phyloP scores from a whole-genome alignment of 2,888 invertebrate species.

The Morinoia aosen region DNA sequence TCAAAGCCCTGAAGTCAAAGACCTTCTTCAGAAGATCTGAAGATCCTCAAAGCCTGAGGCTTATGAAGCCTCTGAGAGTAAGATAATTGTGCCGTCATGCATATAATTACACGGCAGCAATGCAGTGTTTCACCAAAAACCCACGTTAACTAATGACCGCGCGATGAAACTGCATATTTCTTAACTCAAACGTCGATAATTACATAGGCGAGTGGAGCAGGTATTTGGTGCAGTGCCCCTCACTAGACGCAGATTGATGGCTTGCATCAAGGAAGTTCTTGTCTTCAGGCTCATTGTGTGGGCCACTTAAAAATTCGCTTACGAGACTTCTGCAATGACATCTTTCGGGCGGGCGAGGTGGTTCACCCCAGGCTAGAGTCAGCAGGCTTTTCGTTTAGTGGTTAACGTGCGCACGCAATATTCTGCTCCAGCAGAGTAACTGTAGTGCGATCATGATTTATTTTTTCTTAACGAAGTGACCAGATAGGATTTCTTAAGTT shows the following conservation, averaged over 20 bases:
- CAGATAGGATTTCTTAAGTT: no score
- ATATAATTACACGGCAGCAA: slow-evolving; percentile 39
- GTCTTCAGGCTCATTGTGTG: slow-evolving; percentile 28
- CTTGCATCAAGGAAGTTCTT: slow-evolving; percentile 28
- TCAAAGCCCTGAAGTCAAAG: neutral
- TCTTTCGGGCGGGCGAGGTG: neutral
- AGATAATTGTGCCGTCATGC: slow-evolving; percentile 22
- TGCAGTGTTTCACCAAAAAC: slow-evolving; percentile 50
- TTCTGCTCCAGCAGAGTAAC: neutral
- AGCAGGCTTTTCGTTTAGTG: neutral
- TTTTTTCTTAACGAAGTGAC: no score
- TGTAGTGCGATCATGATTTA: neutral
- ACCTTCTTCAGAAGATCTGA: neutral
- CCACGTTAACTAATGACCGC: slow-evolving; percentile 48
- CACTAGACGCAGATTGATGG: slow-evolving; percentile 46
- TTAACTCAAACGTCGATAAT: slow-evolving; percentile 47
- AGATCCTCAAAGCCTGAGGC: slow-evolving; percentile 1
- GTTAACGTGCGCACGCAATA: neutral
- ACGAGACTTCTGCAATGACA: neutral
- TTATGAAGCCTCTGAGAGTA: neutral
- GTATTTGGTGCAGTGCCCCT: slow-evolving; percentile 49
- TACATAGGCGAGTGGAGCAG: slow-evolving; percentile 23
- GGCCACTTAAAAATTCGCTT: neutral
- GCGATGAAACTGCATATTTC: slow-evolving; percentile 53
- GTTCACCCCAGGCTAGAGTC: neutral